A percentile compares a stretch with the other conserved stretches of the same genome.
Evolutionary conservation across 2,113 vertebrate species (phyloP).

Genomic region (Paratilapia polleni): DNA sequence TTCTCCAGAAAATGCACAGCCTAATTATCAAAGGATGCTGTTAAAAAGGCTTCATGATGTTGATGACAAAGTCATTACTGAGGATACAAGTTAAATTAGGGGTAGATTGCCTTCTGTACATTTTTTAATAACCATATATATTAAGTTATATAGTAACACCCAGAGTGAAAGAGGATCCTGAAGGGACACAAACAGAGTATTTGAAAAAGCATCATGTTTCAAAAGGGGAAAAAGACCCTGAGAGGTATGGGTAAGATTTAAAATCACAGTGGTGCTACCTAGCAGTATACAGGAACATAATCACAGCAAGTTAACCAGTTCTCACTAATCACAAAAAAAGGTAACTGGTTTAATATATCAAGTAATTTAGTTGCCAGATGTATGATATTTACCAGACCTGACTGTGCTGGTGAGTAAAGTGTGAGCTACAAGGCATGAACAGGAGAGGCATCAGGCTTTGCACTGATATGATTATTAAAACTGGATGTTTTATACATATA

Average conservation of each 20-base stretch:
- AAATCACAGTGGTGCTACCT: neutral
- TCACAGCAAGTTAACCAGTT: neutral
- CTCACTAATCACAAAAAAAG: neutral
- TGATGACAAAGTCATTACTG: neutral
- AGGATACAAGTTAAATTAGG: neutral
- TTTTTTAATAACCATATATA: no score
- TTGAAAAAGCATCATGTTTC: no score
- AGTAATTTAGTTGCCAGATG: neutral
- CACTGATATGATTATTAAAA: neutral
- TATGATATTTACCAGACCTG: neutral
- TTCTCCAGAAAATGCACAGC: neutral
- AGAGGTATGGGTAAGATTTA: neutral
- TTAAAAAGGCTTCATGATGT: neutral
- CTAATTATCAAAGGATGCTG: fast-evolving
- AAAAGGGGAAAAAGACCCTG: no score
- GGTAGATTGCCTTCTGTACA: neutral
- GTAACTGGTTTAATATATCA: neutral
- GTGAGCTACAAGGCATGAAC: neutral
- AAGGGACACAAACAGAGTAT: no score
- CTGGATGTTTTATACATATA: neutral
- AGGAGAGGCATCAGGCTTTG: neutral
- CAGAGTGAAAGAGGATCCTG: no score
- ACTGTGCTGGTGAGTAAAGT: neutral
- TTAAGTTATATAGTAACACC: no score
- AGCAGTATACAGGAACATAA: neutral